Conservation (phyloP, 2,888 invertebrate genomes). For the Drymonia ruficornis region DNA sequence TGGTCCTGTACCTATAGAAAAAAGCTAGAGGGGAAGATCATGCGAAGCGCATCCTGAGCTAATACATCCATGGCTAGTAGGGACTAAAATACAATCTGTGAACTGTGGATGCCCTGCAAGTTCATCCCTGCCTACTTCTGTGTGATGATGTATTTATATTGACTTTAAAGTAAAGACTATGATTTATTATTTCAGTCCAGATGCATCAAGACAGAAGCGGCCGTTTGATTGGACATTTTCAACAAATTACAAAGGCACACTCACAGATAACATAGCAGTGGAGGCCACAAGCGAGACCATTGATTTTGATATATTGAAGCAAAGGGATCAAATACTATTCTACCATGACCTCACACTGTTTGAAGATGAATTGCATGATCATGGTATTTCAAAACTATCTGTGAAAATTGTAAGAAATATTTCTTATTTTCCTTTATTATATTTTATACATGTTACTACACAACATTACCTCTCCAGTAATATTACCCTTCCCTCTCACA, state of each 20-base stretch:
- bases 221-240: constrained; percentile 99
- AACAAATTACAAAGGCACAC: constrained; percentile 94
- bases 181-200: constrained; percentile 83
- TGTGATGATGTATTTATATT: too few relatives aligned
- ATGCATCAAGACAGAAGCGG: constrained; percentile 90
- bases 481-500: too few relatives aligned
- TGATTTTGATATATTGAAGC: constrained; percentile 94
- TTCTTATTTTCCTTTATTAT: constrained; percentile 8
- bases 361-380: constrained; percentile 99
- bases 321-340: constrained; percentile 95
- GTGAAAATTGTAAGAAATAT: constrained; percentile 94
- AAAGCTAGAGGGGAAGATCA: too few relatives aligned
- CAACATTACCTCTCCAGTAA: too few relatives aligned
- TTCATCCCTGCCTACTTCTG: too few relatives aligned
- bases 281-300: constrained; percentile 90
- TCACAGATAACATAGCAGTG: constrained; percentile 84
- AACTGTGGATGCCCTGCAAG: too few relatives aligned
- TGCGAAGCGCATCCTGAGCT: too few relatives aligned
- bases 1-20: too few relatives aligned
- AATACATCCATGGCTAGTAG: too few relatives aligned
- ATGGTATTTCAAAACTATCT: constrained; percentile 95
- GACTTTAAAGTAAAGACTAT: too few relatives aligned
- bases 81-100: too few relatives aligned
- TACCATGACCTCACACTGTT: constrained; percentile 97
- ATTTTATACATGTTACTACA: too few relatives aligned